These are phyloP conservation scores for Ictalurus punctatus DNA, from an alignment of 2,113 vertebrate genomes.

Conservation along the genomic window DNA sequence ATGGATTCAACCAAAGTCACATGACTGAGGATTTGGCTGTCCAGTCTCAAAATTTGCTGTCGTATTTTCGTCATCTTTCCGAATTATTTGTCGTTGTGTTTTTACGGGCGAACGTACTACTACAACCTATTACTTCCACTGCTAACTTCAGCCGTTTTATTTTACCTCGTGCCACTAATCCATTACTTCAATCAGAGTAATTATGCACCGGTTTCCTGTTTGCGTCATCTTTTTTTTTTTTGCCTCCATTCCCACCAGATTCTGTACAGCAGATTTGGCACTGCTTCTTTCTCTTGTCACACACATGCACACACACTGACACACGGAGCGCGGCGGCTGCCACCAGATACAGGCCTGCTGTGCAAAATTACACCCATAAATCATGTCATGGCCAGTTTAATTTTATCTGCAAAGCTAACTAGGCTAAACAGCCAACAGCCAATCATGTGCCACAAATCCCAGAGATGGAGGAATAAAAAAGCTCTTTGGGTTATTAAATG, in stretches of 20 bases:
- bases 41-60: not conserved
- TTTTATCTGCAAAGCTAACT: constrained; percentile 68
- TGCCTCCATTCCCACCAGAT: constrained; percentile 15
- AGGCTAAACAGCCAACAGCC: constrained; percentile 62
- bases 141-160: too few species aligned
- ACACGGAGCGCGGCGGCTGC: constrained; percentile 32
- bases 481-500: constrained; percentile 72
- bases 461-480: constrained; percentile 63
- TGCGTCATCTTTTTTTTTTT: not conserved
- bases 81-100: not conserved
- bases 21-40: not conserved
- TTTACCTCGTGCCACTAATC: not conserved
- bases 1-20: not conserved
- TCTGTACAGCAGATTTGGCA: constrained; percentile 22
- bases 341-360: constrained; percentile 64
- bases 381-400: constrained; percentile 67
- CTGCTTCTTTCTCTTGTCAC: constrained; percentile 11
- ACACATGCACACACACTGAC: constrained; percentile 30
- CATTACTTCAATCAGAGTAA: constrained; percentile 16
- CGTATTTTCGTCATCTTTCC: not conserved
- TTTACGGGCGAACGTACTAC: not conserved
- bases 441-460: constrained; percentile 67
- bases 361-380: constrained; percentile 71
- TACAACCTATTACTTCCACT: not conserved
- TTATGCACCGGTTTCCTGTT: constrained; percentile 22